These are phyloP conservation scores for Pachyuromys duprasi DNA, from an alignment of 2,797 vertebrate genomes.

Conservation along the genomic window DNA sequence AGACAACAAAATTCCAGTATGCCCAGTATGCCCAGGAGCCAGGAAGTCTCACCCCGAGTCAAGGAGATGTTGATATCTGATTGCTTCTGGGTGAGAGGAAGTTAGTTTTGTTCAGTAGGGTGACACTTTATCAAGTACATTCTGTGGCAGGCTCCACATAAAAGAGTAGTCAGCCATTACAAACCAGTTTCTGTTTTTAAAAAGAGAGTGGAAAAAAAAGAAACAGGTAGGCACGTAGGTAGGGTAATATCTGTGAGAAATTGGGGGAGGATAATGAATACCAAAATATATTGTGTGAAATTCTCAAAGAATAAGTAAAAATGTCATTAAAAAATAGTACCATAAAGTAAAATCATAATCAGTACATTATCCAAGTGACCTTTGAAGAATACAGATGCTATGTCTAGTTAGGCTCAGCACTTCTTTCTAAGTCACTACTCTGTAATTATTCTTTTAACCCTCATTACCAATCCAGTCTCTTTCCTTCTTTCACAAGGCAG, in stretches of 20 bases:
- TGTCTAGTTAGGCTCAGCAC: background rate
- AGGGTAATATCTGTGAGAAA: background rate
- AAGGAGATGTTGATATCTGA: background rate
- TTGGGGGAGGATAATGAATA: background rate
- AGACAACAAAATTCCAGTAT: background rate
- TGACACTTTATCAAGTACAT: background rate
- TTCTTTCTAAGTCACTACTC: background rate
- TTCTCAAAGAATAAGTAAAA: background rate
- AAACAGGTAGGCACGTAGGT: background rate
- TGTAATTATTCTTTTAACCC: background rate
- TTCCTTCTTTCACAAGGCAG: background rate
- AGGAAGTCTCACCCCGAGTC: background rate
- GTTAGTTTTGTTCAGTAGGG: background rate
- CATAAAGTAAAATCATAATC: constrained; percentile 12
- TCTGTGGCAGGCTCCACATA: background rate
- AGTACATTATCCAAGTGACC: background rate
- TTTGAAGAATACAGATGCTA: background rate
- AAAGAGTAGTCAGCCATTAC: background rate
- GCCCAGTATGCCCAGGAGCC: background rate
- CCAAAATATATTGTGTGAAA: background rate
- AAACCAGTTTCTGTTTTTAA: background rate
- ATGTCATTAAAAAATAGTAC: background rate
- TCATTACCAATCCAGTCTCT: background rate
- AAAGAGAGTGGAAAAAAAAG: too few relatives aligned
- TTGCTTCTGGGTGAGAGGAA: background rate